These are phyloP conservation scores for Amazona guildingii DNA, from an alignment of 2,113 vertebrate genomes.

Conservation along the genomic window DNA sequence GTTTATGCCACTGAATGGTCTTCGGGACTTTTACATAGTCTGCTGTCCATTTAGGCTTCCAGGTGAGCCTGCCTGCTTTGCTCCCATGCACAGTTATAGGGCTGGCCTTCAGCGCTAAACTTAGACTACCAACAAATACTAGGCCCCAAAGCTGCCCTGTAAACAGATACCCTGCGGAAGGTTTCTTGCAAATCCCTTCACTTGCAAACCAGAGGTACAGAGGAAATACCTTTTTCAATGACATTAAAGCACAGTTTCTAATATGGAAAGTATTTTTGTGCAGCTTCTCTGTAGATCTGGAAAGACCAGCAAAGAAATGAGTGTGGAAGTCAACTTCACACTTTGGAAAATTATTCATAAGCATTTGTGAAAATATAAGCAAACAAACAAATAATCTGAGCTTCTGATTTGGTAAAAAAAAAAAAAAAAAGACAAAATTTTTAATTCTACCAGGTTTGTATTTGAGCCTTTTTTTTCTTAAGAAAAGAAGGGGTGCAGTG, in stretches of 20 bases:
- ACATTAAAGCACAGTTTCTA: neutral
- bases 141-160: neutral
- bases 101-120: neutral
- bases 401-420: neutral
- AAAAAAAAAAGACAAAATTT: neutral
- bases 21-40: neutral
- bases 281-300: neutral
- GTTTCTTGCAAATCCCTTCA: neutral
- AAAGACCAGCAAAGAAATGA: neutral
- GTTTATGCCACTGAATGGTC: neutral
- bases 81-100: neutral
- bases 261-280: neutral
- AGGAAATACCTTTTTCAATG: neutral
- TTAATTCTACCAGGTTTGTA: neutral
- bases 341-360: neutral
- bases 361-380: neutral
- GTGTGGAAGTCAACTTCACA: neutral
- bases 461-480: neutral
- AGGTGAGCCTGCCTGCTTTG: neutral
- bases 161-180: neutral
- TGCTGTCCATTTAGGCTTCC: neutral
- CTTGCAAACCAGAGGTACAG: neutral
- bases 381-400: neutral
- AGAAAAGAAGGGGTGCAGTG: accelerated
- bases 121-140: neutral